phyloP scores from a whole-genome alignment of 2,113 vertebrate species.

The Muntiacus reevesi region DNA sequence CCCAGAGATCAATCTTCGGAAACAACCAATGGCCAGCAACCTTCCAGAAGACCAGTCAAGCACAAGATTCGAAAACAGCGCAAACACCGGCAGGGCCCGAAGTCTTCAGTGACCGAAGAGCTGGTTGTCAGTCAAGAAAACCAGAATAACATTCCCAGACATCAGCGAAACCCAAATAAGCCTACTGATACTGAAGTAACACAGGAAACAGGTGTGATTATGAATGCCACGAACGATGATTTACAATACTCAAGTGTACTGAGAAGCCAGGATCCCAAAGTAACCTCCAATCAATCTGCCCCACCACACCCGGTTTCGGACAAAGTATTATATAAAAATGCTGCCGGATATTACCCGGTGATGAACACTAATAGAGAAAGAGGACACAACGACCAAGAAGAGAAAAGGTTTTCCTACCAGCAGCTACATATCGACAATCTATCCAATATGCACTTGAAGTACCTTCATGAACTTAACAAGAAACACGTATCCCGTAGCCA shows the following conservation, averaged over 20 bases:
- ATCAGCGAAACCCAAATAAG: neutral
- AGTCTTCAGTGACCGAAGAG: conserved; percentile 15
- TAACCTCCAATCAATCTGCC: neutral
- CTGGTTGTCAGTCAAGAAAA: neutral
- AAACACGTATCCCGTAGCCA: neutral
- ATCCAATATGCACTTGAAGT: neutral
- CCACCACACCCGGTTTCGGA: neutral
- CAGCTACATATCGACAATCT: neutral
- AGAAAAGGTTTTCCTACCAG: neutral
- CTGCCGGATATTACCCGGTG: neutral
- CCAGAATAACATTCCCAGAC: neutral
- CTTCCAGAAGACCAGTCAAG: conserved; percentile 24
- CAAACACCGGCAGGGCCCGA: neutral
- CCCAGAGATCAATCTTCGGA: neutral
- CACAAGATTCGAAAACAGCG: neutral
- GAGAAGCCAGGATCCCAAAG: conserved; percentile 36
- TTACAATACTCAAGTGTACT: conserved; percentile 22
- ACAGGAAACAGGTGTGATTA: conserved; percentile 22
- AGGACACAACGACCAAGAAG: neutral
- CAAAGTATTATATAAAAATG: neutral
- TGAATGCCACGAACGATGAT: conserved; percentile 31
- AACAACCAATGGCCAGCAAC: neutral
- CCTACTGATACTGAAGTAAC: neutral
- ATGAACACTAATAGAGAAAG: neutral
- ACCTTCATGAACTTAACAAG: neutral